phyloP scores from a whole-genome alignment of 1,140 invertebrate species.

The Holotrichia oblita region DNA sequence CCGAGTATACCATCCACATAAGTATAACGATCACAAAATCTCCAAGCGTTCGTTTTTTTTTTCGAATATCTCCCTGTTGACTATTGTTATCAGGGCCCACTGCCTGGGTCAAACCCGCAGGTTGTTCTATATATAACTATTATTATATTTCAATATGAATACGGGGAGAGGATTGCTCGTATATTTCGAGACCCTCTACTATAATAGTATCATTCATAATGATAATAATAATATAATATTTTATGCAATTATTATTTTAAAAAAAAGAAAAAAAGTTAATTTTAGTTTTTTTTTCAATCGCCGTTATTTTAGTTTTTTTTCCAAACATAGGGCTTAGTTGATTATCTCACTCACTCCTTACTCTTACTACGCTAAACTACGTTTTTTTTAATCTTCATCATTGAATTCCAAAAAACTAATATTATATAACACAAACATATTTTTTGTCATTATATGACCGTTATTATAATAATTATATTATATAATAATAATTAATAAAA shows the following conservation, averaged over 20 bases:
- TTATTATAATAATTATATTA: conserved; percentile 46
- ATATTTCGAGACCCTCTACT: conserved; percentile 46
- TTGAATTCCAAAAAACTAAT: conserved; percentile 49
- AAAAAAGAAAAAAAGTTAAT: not conserved
- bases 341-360: conserved; percentile 44
- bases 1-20: conserved; percentile 44
- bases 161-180: conserved; percentile 46
- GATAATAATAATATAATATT: conserved; percentile 37
- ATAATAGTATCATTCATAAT: conserved; percentile 30
- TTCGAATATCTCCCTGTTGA: conserved; percentile 57
- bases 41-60: conserved; percentile 45
- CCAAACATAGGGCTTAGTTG: conserved; percentile 43
- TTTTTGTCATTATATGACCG: conserved; percentile 59
- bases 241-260: conserved; percentile 37
- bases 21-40: conserved; percentile 52
- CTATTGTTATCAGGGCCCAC: conserved; percentile 52
- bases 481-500: conserved; percentile 57
- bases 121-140: conserved; percentile 43
- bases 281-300: conserved; percentile 23
- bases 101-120: conserved; percentile 52
- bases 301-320: not conserved
- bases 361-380: conserved; percentile 42
- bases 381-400: conserved; percentile 37
- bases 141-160: conserved; percentile 46
- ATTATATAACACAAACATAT: conserved; percentile 51